Conservation (phyloP, 2,113 vertebrate species). For the Hiodon tergisus region DNA sequence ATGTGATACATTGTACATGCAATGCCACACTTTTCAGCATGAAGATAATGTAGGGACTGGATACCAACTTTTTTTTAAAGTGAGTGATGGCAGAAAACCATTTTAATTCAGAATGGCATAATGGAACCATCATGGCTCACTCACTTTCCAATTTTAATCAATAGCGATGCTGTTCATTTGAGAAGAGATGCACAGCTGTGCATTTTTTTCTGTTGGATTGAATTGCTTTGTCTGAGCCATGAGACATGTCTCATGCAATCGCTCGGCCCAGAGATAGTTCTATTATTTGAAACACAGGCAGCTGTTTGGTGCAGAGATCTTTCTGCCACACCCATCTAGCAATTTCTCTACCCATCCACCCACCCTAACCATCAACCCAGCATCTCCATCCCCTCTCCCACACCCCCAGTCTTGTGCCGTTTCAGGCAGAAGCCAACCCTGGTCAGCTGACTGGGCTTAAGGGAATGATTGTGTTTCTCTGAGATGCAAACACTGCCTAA, state of each 20-base stretch:
- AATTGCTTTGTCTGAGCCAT: constrained; percentile 15
- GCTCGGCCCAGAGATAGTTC: not conserved
- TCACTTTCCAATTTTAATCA: constrained; percentile 3
- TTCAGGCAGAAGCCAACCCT: constrained; percentile 19
- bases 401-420: constrained; percentile 28
- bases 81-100: too few species aligned
- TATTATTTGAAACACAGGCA: constrained; percentile 43
- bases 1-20: too few species aligned
- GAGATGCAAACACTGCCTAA: not conserved
- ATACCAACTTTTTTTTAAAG: too few species aligned
- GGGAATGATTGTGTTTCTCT: constrained; percentile 17
- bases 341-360: constrained; percentile 11
- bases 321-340: constrained; percentile 43
- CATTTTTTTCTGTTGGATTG: not conserved
- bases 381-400: constrained; percentile 22
- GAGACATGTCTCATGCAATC: not conserved
- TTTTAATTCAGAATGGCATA: not conserved
- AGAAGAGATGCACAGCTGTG: not conserved
- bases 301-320: constrained; percentile 35
- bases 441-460: constrained; percentile 24
- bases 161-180: not conserved
- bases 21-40: too few species aligned
- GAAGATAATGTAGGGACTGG: too few species aligned
- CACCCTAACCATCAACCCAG: constrained; percentile 28
- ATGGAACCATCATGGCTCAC: not conserved